Conservation (phyloP, 2,888 invertebrate species). For the Mythimna loreyi region DNA sequence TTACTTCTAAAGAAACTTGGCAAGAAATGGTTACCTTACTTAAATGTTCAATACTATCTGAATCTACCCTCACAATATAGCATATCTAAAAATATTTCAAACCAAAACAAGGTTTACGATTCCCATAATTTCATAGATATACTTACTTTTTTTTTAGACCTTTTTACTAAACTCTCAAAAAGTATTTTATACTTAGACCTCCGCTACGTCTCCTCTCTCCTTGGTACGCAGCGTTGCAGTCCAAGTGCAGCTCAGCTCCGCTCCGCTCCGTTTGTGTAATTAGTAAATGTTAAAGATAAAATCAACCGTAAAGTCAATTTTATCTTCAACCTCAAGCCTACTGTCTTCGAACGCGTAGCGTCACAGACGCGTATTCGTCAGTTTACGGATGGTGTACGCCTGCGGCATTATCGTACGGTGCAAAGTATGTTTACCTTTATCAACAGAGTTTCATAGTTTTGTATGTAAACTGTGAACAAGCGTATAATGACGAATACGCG, state of each 20-base stretch:
- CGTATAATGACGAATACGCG: too few species aligned
- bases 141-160: not conserved
- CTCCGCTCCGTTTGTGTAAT: not conserved
- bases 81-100: not conserved
- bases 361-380: too few species aligned
- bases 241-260: slow-evolving; percentile 7
- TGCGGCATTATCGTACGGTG: too few species aligned
- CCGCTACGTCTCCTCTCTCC: not conserved
- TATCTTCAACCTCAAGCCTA: not conserved
- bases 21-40: not conserved
- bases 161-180: too few species aligned
- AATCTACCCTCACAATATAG: not conserved
- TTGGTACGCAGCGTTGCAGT: not conserved
- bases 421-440: too few species aligned
- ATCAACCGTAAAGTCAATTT: slow-evolving; percentile 17
- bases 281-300: not conserved
- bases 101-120: not conserved
- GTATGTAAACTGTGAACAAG: too few species aligned
- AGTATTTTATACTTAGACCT: slow-evolving; percentile 26
- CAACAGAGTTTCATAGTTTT: too few species aligned
- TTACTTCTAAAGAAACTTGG: not conserved
- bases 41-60: not conserved
- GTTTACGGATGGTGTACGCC: too few species aligned
- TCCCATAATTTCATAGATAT: not conserved
- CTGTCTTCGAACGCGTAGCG: too few species aligned